phyloP scores from a whole-genome alignment of 1,140 invertebrate species.

The Pteromalus puparum region DNA sequence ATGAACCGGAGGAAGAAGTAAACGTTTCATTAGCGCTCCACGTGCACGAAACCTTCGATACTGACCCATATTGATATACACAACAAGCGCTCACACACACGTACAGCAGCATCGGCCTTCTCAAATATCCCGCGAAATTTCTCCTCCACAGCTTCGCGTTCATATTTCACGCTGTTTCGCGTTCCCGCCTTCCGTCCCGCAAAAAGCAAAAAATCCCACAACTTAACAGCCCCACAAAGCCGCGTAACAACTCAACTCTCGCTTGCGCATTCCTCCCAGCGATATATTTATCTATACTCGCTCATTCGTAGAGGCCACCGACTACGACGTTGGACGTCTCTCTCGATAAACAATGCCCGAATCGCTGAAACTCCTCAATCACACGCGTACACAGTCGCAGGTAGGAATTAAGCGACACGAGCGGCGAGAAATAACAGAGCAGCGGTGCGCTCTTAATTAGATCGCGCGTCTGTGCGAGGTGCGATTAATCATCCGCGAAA shows the following conservation, averaged over 20 bases:
- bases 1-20: not conserved
- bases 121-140: not conserved
- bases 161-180: not conserved
- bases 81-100: not conserved
- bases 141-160: not conserved
- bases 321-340: not conserved
- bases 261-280: not conserved
- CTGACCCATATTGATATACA: not conserved
- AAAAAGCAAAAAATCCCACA: not conserved
- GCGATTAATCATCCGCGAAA: slow-evolving; percentile 62
- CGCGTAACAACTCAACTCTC: slow-evolving; percentile 1
- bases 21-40: not conserved
- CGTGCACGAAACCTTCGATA: not conserved
- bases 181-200: not conserved
- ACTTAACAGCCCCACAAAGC: not conserved
- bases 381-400: not conserved
- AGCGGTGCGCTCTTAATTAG: slow-evolving; percentile 47
- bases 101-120: too few relatives aligned
- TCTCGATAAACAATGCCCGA: not conserved
- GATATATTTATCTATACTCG: not conserved
- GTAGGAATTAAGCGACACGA: not conserved
- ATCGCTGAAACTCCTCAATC: too few relatives aligned
- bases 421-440: not conserved
- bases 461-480: slow-evolving; percentile 49
- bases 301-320: not conserved